phyloP scores from a whole-genome alignment of 1,140 invertebrate genomes.

The Caenorhabditis elegans region WBcel235 BX284606.5:3942001-3942500 shows the following conservation, averaged over 20 bases:
- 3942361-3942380: conserved; percentile 28
- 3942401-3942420: neutral
- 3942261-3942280: neutral
- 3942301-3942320: neutral
- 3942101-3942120: no score
- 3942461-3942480: conserved; percentile 20
- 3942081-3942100: no score
- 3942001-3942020: no score
- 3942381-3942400: neutral
- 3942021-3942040: no score
- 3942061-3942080: no score
- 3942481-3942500: conserved; percentile 10
- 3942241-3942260: neutral
- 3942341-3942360: conserved; percentile 25
- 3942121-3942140: no score
- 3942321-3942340: conserved; percentile 30
- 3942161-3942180: no score
- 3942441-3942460: neutral
- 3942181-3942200: no score
- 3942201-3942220: neutral
- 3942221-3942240: conserved; percentile 19
- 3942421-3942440: neutral
- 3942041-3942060: no score
- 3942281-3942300: neutral
- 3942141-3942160: no score